phyloP scores from a whole-genome alignment of 2,888 invertebrate species.

The Heteromyza rotundicornis region DNA sequence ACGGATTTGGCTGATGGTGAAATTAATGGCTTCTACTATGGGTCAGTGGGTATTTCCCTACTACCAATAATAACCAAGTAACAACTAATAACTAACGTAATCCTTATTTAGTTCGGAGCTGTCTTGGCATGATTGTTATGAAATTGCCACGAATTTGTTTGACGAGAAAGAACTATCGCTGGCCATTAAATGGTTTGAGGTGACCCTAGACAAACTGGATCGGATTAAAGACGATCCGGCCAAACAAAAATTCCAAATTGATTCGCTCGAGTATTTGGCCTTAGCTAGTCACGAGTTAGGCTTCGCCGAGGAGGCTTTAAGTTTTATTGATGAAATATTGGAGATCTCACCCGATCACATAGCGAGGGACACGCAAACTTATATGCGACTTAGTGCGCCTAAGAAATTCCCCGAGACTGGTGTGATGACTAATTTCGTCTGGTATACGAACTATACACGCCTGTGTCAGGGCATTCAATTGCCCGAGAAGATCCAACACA shows the following conservation, averaged over 20 bases:
- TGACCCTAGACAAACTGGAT: constrained; percentile 21
- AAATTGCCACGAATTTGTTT: constrained; percentile 42
- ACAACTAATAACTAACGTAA: neutral
- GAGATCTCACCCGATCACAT: constrained; percentile 23
- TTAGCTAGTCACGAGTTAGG: constrained; percentile 40
- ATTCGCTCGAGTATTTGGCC: constrained; percentile 42
- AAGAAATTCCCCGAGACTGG: neutral
- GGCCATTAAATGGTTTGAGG: constrained; percentile 38
- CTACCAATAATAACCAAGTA: neutral
- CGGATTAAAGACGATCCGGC: neutral
- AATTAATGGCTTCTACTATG: constrained; percentile 77
- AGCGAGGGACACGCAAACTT: constrained; percentile 23
- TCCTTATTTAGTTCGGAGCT: constrained; percentile 26
- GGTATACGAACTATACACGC: constrained; percentile 30
- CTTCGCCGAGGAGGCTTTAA: constrained; percentile 23
- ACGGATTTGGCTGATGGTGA: constrained; percentile 80
- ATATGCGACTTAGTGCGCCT: constrained; percentile 20
- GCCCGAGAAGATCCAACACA: constrained; percentile 3
- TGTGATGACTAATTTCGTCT: neutral
- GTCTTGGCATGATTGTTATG: constrained; percentile 41
- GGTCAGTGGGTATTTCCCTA: constrained; percentile 69
- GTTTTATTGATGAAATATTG: constrained; percentile 31
- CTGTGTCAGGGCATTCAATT: constrained; percentile 41
- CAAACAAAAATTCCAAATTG: constrained; percentile 1
- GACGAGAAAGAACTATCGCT: constrained; percentile 28